Base-by-base conservation (phyloP, 2,113 vertebrate genomes). In the Asarcornis scutulata region DNA sequence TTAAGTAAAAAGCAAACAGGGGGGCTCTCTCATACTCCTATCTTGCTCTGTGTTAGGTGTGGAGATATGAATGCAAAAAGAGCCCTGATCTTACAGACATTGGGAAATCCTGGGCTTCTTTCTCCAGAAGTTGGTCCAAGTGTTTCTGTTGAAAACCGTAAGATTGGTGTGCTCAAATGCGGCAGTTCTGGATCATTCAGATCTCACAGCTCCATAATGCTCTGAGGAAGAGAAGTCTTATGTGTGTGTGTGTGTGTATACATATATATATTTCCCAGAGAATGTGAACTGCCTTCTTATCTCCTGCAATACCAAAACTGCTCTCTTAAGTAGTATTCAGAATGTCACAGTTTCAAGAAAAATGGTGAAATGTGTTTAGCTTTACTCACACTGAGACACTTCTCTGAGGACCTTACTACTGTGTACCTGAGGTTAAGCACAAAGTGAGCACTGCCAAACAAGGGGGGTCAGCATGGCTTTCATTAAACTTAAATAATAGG, bases 391-490 rank as follows among this genome's bases (percentile, higher is more conserved):
- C 32, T 17, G 34, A 68, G 48, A 52, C 40, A 12, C 14, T 73
- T 69, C 79, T 89, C 79, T 89, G 75, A 66, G 67, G 55, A 27
- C 60, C 71, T 86, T 27, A 13, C 12, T 68, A 34, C 22, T 29
- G 5, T 16, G 6, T 21, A 7, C 2, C 17, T 71, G 18, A 73
- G 25, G 34, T 50, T 7, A 66, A 80, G 53, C n/a, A 50, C 48
- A 53, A 58, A 64, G 3, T 12, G 18, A 48, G 7, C 59, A 8
- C 7, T 0, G 0, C 8, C 34, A 63, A 42, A 44, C 38, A 11
- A 26, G 22, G 7, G 56, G 46, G 36, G 13, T 27, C 66, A 69
- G 10, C 12, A 7, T 3, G 9, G 42, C 6, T 52, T 80, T 81
- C 52, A 22, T 36, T 40, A n/a, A 58, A 36, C 1, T 72, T 34